Base-by-base conservation (phyloP, 1,140 invertebrate genomes). In the Coenobita brevimanus region DNA sequence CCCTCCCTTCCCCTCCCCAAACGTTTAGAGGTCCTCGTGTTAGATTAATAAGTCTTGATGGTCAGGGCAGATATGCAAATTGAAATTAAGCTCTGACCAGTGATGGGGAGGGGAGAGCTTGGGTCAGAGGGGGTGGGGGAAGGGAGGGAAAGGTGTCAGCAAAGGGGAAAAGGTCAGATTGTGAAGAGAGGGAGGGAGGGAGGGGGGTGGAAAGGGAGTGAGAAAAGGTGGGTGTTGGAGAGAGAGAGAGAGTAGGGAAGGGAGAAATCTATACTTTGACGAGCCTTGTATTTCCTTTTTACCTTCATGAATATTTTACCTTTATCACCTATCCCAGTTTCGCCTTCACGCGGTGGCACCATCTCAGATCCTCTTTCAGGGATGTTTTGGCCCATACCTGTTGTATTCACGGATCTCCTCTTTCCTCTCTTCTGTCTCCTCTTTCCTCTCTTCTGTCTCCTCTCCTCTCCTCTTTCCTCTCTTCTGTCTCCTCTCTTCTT, bases 11-110 rank as follows among this genome's bases (percentile, higher is more conserved):
- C n/a, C n/a, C n/a, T n/a, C n/a, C n/a, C n/a, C n/a, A n/a, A 76
- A n/a, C 38, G 41, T 43, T 76, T 76, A 43, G 15, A 46, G 46
- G 41, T 50, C 41, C 46, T n/a, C 21, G 27, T 36, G 60, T 67
- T 67, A 82, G 41, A 82, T 82, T 82, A 82, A 82, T 81, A 46
- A 60, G 60, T 67, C 41, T 41, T 46, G 60, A 82, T 82, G 79
- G 79, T 6, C 62, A 30, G 3, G 38, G 36, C 60, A 4, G 79
- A 82, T 82, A 82, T 82, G 79, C 79, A 82, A 67, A 82, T 82
- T 82, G 79, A 62, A 67, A 82, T 82, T 82, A 82, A 82, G 60
- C 33, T 38, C 79, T 60, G 41, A 21, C 15, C 41, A 10, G 36
- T 3, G 13, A n/a, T n/a, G 10, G 36, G 24, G 30, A 36, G 60